phyloP scores from a whole-genome alignment of 2,113 vertebrate species.

The Galbula dea region DNA sequence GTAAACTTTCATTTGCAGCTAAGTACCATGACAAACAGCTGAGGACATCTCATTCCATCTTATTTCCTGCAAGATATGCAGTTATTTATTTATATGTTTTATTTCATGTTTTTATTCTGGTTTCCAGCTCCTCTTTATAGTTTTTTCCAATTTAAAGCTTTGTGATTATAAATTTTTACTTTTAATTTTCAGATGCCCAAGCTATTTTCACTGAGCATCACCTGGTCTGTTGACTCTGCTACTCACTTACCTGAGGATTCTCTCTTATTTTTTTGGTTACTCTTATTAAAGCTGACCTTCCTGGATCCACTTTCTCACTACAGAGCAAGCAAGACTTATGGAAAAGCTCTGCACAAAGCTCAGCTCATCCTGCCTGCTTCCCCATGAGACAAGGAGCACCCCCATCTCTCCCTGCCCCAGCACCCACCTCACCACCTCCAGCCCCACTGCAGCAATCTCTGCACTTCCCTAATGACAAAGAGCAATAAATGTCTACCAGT shows the following conservation, averaged over 20 bases:
- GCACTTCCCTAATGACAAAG: fast-evolving
- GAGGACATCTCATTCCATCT: neutral
- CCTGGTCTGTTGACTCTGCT: neutral
- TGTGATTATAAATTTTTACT: too few species aligned
- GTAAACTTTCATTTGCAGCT: neutral
- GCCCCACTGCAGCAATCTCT: fast-evolving
- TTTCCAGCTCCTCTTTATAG: neutral
- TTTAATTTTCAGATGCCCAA: neutral
- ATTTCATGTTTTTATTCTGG: neutral
- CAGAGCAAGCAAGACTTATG: neutral
- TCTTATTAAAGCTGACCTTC: neutral
- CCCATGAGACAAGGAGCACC: neutral
- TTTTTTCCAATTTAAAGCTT: neutral
- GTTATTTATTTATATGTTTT: neutral
- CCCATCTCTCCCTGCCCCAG: neutral
- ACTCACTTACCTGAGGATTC: neutral
- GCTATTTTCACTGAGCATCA: fast-evolving
- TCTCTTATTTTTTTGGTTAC: neutral
- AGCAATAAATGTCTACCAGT: fast-evolving
- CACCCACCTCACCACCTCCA: neutral
- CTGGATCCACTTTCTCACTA: neutral
- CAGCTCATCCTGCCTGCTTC: neutral
- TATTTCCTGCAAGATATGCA: neutral
- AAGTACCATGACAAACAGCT: neutral
- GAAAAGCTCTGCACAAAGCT: neutral